Base-by-base conservation (phyloP, 2,888 invertebrate species). In the Nemapogon koenigi region DNA sequence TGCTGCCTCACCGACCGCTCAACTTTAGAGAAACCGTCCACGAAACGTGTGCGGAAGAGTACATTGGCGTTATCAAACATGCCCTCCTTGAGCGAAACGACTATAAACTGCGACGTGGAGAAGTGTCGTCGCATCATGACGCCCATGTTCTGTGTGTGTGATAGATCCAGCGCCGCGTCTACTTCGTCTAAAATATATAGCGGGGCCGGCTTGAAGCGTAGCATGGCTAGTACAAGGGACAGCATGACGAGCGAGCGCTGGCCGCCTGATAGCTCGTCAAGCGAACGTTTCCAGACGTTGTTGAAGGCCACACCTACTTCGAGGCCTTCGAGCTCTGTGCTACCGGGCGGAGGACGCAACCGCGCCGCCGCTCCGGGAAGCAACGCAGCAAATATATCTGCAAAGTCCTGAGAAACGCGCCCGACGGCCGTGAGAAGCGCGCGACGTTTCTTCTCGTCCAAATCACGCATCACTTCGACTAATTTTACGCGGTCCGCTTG, bases 51-150 rank as follows among this genome's bases (percentile, higher is more conserved):
- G 39, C 91, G 89, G 80, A 94, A 99, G 39, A 99, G 70, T 16
- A 98, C 97, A 71, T 99, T 98, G 1, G 99, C 98, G 73, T 99
- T 97, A 73, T 93, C 96, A 79, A 98, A 99, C 95, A 99, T 98
- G 17, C 98, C 98, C 66, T 99, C 97, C 62, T 99, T 99, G 31
- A 99, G 82, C 0, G 98, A 98, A 1, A 99, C 99, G 45, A 99
- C 90, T 50, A 99, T 91, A 70, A 99, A 99, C 89, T 98, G 87
- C n/a, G n/a, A n/a, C n/a, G n/a, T n/a, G n/a, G n/a, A n/a, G 60
- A 97, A 97, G 66, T 96, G 94, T 10, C 83, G 81, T 58, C 90
- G 90, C 33, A 99, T 82, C 95, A 99, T 97, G 50, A 86, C 85
- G 3, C 98, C 98, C 56, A 99, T 98, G 73, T 99, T 99, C 76